A percentile compares a stretch with the other conserved stretches of the same genome.
These are phyloP conservation scores for Ophiodon elongatus DNA, from an alignment of 2,113 vertebrate genomes.

Conservation along the genomic window DNA sequence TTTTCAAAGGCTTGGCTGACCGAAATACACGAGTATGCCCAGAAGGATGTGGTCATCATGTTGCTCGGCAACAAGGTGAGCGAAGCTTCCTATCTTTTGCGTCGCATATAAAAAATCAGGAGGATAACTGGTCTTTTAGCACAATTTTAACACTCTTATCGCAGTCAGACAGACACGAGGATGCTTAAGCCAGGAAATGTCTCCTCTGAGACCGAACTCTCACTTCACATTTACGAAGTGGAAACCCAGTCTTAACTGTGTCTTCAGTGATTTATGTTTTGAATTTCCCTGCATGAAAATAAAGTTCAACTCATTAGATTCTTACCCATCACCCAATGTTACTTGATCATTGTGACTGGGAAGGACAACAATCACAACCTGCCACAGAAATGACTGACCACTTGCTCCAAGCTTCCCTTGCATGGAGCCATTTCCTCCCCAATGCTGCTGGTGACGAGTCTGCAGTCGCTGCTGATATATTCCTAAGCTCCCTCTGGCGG, in stretches of 20 bases:
- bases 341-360: background rate
- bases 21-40: constrained; percentile 96
- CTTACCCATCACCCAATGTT: background rate
- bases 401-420: background rate
- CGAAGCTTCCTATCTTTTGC: constrained; percentile 77
- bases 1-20: constrained; percentile 86
- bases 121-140: constrained; percentile 55
- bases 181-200: constrained; percentile 20
- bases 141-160: constrained; percentile 64
- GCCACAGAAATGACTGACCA: background rate
- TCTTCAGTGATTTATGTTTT: constrained; percentile 12
- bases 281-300: background rate
- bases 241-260: background rate
- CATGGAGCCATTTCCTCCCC: constrained; percentile 38
- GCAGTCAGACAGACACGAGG: constrained; percentile 47
- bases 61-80: constrained; percentile 97
- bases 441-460: constrained; percentile 30
- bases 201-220: background rate
- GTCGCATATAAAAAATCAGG: constrained; percentile 58
- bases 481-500: constrained; percentile 77
- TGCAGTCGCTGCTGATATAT: constrained; percentile 52
- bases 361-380: background rate
- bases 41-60: constrained; percentile 99
- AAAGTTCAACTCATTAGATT: background rate
- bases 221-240: background rate